A percentile compares a stretch with the other conserved stretches of the same genome.
Evolutionary conservation across 1,140 invertebrate species (phyloP).

Genomic region (Scaptomyza pallida): DNA sequence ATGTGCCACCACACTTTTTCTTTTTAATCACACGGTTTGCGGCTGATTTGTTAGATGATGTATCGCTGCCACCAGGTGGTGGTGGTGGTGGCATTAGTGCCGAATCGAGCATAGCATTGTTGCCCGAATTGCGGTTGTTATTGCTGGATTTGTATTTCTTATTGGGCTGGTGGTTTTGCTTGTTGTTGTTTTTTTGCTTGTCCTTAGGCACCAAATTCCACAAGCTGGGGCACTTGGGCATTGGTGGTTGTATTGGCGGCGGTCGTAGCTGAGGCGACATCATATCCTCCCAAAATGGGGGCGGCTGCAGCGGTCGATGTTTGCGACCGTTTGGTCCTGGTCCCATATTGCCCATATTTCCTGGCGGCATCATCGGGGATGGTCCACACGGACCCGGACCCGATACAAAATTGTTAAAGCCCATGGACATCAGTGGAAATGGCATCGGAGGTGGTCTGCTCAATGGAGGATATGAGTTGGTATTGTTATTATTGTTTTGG

Average conservation of each 20-base stretch:
- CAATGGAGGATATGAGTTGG: slow-evolving; percentile 35
- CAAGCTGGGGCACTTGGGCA: slow-evolving; percentile 69
- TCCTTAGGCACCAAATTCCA: slow-evolving; percentile 71
- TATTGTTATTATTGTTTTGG: slow-evolving; percentile 28
- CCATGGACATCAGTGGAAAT: slow-evolving; percentile 55
- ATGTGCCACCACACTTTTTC: slow-evolving; percentile 58
- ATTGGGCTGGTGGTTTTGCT: slow-evolving; percentile 34
- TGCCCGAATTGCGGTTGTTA: slow-evolving; percentile 25
- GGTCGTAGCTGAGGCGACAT: slow-evolving; percentile 59
- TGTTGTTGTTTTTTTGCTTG: slow-evolving; percentile 26
- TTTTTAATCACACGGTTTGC: slow-evolving; percentile 44
- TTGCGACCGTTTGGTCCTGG: slow-evolving; percentile 26
- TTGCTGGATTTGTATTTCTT: slow-evolving; percentile 54
- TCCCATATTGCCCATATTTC: slow-evolving; percentile 29
- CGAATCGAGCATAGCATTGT: slow-evolving; percentile 22
- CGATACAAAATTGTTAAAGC: slow-evolving; percentile 52
- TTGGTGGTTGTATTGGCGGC: slow-evolving; percentile 68
- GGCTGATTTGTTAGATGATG: not conserved
- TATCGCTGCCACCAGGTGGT: slow-evolving; percentile 12
- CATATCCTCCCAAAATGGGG: slow-evolving; percentile 74
- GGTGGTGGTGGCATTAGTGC: slow-evolving; percentile 66
- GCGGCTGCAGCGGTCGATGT: slow-evolving; percentile 60
- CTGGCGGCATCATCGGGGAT: slow-evolving; percentile 26
- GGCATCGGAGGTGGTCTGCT: slow-evolving; percentile 63
- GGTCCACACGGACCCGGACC: slow-evolving; percentile 50